Conservation (phyloP, 2,113 vertebrate species). For the Bucco capensis region DNA sequence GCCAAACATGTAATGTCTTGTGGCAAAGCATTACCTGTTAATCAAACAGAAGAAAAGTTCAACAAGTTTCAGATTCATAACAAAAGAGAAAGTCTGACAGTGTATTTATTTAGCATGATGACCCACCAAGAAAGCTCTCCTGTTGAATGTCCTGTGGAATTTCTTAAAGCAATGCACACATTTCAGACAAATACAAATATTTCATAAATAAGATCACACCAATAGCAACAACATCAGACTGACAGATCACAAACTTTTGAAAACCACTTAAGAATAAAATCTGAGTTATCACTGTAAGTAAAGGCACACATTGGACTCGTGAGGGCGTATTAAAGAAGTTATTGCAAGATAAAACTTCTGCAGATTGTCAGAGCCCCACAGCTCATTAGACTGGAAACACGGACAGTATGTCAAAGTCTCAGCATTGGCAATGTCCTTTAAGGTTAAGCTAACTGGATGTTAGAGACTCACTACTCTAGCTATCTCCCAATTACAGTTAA, state of each 20-base stretch:
- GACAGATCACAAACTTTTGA: neutral
- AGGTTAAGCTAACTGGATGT: neutral
- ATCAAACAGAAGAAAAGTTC: slow-evolving; percentile 4
- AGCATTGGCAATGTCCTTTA: neutral
- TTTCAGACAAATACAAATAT: neutral
- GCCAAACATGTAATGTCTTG: slow-evolving; percentile 88
- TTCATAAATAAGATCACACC: neutral
- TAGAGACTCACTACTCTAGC: neutral
- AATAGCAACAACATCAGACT: neutral
- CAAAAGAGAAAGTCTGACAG: neutral
- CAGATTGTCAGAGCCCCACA: neutral
- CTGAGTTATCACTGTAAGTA: neutral
- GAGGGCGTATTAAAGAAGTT: neutral
- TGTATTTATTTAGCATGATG: neutral
- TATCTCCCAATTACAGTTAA: neutral
- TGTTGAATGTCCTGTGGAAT: accelerated
- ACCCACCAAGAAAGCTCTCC: neutral
- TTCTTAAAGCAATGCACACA: neutral
- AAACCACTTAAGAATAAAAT: neutral
- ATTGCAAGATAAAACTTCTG: neutral
- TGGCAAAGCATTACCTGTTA: slow-evolving; percentile 87
- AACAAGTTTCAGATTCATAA: neutral
- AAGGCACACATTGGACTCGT: accelerated
- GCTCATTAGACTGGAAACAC: neutral
- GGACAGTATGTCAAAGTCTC: neutral